Base-by-base conservation (phyloP, 2,113 vertebrate genomes). In the Thinocorus orbignyianus region DNA sequence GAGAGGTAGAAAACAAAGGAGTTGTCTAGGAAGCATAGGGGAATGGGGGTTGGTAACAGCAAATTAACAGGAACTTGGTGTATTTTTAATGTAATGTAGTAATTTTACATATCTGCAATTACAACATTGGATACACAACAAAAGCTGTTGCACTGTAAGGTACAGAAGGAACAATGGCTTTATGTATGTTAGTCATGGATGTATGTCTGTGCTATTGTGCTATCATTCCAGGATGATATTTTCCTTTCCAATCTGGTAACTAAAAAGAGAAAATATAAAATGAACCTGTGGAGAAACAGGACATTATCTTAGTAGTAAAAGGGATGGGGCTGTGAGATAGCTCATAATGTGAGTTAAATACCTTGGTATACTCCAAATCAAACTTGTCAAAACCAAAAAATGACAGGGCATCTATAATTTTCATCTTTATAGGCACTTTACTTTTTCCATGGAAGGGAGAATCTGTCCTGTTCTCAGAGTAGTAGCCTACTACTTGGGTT, bases 1-100 rank as follows among this genome's bases (percentile, higher is more conserved):
- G 54, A 94, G 71, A 88, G 60, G 35, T 17, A 79, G 86, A 89
- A 95, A 89, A 89, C 65, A 33, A 90, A 83, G 54, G 18, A 84
- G 26, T 60, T 93, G 60, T 84, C 57, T 89, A 48, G 69, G 69
- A 91, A 87, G 80, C 55, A 17, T 90, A 6, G 41, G 52, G 20
- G 78, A 74, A 41, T 44, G 42, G 26, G 55, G 48, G 16, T 68
- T 74, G 51, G 24, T 83, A 81, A 83, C 18, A 77, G 46, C 33
- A 83, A 68, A 83, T 73, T 58, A 37, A 68, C 46, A 74, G 64
- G 72, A 86, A 64, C 42, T 60, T n/a, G 28, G 5, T 70, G 46
- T 78, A 10, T 69, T 65, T 91, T 89, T 70, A 64, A 64, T 65
- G 33, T 31, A 22, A 61, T 41, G 5, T 35, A 70, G 42, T 73